Conservation (phyloP, 1,140 invertebrate species). For the Mycetomoellerius zeteki region DNA sequence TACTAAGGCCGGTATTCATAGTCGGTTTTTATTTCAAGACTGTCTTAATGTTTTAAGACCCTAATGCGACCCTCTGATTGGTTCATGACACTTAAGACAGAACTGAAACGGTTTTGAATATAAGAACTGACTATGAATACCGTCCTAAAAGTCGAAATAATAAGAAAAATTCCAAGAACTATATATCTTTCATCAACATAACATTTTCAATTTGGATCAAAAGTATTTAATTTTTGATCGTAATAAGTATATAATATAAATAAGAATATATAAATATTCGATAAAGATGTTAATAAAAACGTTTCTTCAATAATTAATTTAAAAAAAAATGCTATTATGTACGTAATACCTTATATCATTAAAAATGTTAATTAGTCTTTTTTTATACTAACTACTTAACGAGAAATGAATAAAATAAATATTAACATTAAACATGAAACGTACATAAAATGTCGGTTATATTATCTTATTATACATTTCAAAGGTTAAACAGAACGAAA, state of each 20-base stretch:
- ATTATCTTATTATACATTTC: conserved; percentile 19
- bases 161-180: conserved; percentile 15
- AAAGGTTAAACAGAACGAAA: conserved; percentile 19
- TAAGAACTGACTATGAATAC: too few relatives aligned
- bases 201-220: neutral
- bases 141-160: neutral
- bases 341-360: neutral
- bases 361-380: conserved; percentile 25
- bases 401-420: neutral
- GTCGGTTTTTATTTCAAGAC: too few relatives aligned
- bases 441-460: neutral
- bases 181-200: neutral
- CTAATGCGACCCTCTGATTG: too few relatives aligned
- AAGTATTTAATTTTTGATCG: neutral
- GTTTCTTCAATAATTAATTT: conserved; percentile 10
- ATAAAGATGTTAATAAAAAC: neutral
- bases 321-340: neutral
- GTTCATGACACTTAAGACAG: too few relatives aligned
- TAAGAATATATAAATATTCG: neutral
- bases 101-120: too few relatives aligned
- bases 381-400: neutral
- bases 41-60: too few relatives aligned
- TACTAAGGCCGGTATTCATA: too few relatives aligned
- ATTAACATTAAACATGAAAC: conserved; percentile 31
- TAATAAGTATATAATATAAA: neutral